Base-by-base conservation (phyloP, 92 coral and sea anemone genomes). In the Epizoanthus rinbou region DNA sequence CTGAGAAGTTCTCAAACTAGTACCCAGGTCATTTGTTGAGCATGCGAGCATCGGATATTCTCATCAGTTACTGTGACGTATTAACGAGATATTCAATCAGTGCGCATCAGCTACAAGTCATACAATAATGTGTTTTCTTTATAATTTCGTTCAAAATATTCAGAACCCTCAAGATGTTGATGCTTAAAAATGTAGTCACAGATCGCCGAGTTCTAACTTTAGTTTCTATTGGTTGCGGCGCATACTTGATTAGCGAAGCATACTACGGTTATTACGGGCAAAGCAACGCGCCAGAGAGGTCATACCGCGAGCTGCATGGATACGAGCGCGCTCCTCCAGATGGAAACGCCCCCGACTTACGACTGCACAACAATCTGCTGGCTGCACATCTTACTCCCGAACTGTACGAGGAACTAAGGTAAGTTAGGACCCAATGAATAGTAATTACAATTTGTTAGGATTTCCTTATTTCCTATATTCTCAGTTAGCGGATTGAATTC, bases 331-430 rank as follows among this genome's bases (percentile, higher is more conserved):
- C 54, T 35, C 94, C 89, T 14, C 94, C 97, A 4, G 79, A 81
- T 3, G 92, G 84, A 24, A 86, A 85, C 50, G 91, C 82, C 65
- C 97, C 97, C 23, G 97, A 93, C 73, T 76, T 93, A 3, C 94
- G 97, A 65, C 73, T 91, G 10, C 94, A 93, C 79, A 93, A 93
- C 70, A 93, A 88, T 66, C 45, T 84, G 13, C 84, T 93, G 85
- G 97, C 97, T 43, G 85, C 74, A 4, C 81, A 93, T 56, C 87
- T 93, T 3, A 84, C 91, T 0, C 97, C 94, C 14, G 97, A 93
- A 15, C 82, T 93, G 15, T 93, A 93, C 74, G 87, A 91, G 28
- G 52, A 74, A n/a, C 81, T 93, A 18, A 93, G 92, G 97, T 93
- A 88, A 53, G 87, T 3, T n/a, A 7, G 6, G 2, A 15, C 43